These are phyloP conservation scores for Adineta ricciae DNA, from an alignment of 2,888 invertebrate genomes.

Conservation along the genomic window DNA sequence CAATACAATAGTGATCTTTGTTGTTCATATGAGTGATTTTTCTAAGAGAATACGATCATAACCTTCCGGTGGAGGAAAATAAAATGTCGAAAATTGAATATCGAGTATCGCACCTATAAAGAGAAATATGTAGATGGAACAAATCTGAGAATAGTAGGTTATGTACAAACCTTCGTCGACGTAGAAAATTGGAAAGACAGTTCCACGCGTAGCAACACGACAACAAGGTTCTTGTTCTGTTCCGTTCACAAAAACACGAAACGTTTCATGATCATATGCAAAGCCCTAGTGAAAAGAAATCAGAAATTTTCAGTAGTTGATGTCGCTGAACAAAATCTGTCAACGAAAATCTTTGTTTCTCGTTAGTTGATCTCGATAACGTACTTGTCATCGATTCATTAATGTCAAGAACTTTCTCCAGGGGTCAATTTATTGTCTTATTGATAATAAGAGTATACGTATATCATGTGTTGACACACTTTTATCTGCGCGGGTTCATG, in stretches of 20 bases:
- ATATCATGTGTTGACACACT: too few species aligned
- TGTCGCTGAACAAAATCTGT: too few species aligned
- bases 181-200: constrained; percentile 79
- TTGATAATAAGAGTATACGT: background rate
- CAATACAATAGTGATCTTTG: background rate
- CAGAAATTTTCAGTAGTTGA: background rate
- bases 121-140: constrained; percentile 37
- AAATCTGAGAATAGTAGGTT: background rate
- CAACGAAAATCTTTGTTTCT: background rate
- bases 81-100: constrained; percentile 78
- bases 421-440: background rate
- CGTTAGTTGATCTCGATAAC: background rate
- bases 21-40: constrained; percentile 75
- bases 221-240: constrained; percentile 72
- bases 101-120: constrained; percentile 86
- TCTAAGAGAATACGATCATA: constrained; percentile 92
- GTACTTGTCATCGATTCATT: background rate
- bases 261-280: constrained; percentile 85
- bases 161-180: constrained; percentile 55
- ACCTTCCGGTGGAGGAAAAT: constrained; percentile 65
- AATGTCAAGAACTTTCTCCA: background rate
- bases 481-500: too few species aligned
- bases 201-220: constrained; percentile 67
- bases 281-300: constrained; percentile 60
- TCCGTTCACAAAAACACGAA: constrained; percentile 87